These are phyloP conservation scores for Scelioninae gen. 1 DNA, from an alignment of 2,888 invertebrate genomes.

Conservation along the genomic window DNA sequence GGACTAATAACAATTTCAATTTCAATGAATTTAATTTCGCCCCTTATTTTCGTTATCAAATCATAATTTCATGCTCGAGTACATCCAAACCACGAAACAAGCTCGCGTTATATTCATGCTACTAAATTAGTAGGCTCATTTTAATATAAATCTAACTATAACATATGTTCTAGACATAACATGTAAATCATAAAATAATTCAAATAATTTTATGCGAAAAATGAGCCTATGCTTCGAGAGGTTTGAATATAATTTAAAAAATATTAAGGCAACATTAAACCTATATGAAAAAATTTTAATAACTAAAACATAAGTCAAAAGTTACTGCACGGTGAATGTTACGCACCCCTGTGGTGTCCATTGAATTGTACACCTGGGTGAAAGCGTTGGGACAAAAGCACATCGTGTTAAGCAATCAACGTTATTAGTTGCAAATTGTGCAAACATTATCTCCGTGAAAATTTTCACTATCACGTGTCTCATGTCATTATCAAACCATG, in stretches of 20 bases:
- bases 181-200: no score
- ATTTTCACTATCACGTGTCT: constrained; percentile 15
- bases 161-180: background rate
- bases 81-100: constrained; percentile 58
- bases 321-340: constrained; percentile 56
- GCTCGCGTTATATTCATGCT: constrained; percentile 34
- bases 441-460: constrained; percentile 8
- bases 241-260: constrained; percentile 14
- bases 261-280: background rate
- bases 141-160: constrained; percentile 20
- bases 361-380: constrained; percentile 78
- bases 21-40: constrained; percentile 69
- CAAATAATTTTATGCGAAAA: background rate
- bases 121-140: constrained; percentile 40
- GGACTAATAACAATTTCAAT: constrained; percentile 82
- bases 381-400: constrained; percentile 75
- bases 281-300: constrained; percentile 20
- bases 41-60: constrained; percentile 25
- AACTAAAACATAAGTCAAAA: constrained; percentile 15
- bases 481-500: constrained; percentile 34
- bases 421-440: constrained; percentile 61
- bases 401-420: constrained; percentile 68
- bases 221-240: constrained; percentile 21
- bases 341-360: constrained; percentile 78
- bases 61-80: constrained; percentile 56